Evolutionary conservation across 2,888 invertebrate species (phyloP).

Genomic region (Hyposoter didymator): DNA sequence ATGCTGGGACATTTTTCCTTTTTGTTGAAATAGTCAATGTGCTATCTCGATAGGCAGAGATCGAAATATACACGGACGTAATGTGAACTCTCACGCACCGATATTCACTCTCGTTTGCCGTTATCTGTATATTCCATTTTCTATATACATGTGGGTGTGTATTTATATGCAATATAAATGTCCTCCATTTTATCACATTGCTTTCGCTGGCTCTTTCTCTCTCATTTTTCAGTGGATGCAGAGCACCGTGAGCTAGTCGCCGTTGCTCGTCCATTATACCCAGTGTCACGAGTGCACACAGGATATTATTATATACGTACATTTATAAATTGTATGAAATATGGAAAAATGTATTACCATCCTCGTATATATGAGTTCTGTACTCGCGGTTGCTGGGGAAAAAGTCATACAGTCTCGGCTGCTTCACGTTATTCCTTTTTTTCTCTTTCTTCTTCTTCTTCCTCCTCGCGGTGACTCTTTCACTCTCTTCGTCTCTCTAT

Average conservation of each 20-base stretch:
- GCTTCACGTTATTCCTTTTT: conserved; percentile 13
- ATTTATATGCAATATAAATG: conserved; percentile 42
- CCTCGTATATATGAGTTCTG: conserved; percentile 28
- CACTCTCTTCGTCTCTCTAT: conserved; percentile 5
- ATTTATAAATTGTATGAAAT: conserved; percentile 67
- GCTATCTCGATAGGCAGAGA: background rate
- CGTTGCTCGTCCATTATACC: conserved; percentile 65
- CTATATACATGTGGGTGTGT: background rate
- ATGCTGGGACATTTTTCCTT: background rate
- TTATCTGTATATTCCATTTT: conserved; percentile 61
- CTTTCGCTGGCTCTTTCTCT: conserved; percentile 29
- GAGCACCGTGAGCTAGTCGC: conserved; percentile 36
- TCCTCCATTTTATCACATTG: conserved; percentile 50
- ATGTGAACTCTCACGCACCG: conserved; percentile 55
- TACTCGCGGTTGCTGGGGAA: conserved; percentile 44
- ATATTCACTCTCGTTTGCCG: conserved; percentile 49
- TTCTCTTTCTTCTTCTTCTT: background rate
- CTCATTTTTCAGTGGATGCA: conserved; percentile 32
- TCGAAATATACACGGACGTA: conserved; percentile 31
- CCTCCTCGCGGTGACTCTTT: background rate
- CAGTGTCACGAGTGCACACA: conserved; percentile 54
- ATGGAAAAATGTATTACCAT: conserved; percentile 67
- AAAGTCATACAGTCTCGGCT: conserved; percentile 44
- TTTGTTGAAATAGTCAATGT: background rate
- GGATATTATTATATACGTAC: conserved; percentile 55